Percentiles rank a stretch among this genome's conserved stretches.
Conservation (phyloP, 2,888 invertebrate species). For the Lepidochitona cinerea region DNA sequence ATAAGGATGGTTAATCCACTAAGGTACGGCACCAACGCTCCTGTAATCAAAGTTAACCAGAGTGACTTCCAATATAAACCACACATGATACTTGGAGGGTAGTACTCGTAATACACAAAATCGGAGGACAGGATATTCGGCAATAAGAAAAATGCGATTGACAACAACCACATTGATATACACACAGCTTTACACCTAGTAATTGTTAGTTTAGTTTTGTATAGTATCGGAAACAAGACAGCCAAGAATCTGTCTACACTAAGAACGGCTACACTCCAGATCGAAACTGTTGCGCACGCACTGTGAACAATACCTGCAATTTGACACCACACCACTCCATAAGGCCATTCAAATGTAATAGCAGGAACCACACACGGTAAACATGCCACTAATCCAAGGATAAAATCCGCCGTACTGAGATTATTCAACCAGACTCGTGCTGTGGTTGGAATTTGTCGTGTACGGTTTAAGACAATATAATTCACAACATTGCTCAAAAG, state of each 20-base stretch:
- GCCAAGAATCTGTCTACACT: constrained; percentile 45
- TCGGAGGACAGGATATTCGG: constrained; percentile 30
- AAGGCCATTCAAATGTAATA: constrained; percentile 34
- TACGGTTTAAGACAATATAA: constrained; percentile 29
- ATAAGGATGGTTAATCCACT: constrained; percentile 29
- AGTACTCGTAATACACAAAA: constrained; percentile 29
- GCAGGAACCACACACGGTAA: constrained; percentile 33
- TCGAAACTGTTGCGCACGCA: constrained; percentile 41
- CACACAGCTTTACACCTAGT: constrained; percentile 17
- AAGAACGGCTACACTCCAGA: constrained; percentile 44
- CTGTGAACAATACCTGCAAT: constrained; percentile 42
- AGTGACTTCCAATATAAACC: constrained; percentile 37
- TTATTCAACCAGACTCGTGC: constrained; percentile 37
- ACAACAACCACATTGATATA: constrained; percentile 25
- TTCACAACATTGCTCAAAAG: constrained; percentile 27
- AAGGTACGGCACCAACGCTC: constrained; percentile 34
- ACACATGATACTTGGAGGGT: constrained; percentile 26
- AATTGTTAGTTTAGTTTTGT: constrained; percentile 20
- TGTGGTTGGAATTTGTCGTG: constrained; percentile 33
- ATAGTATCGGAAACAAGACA: constrained; percentile 34
- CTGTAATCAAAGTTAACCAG: constrained; percentile 31
- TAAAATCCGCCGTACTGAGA: constrained; percentile 37
- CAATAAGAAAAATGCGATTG: constrained; percentile 29
- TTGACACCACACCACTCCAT: constrained; percentile 42
- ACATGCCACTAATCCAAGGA: constrained; percentile 39